Conservation (phyloP, 2,888 invertebrate species). For the Choristoneura rosaceana region DNA sequence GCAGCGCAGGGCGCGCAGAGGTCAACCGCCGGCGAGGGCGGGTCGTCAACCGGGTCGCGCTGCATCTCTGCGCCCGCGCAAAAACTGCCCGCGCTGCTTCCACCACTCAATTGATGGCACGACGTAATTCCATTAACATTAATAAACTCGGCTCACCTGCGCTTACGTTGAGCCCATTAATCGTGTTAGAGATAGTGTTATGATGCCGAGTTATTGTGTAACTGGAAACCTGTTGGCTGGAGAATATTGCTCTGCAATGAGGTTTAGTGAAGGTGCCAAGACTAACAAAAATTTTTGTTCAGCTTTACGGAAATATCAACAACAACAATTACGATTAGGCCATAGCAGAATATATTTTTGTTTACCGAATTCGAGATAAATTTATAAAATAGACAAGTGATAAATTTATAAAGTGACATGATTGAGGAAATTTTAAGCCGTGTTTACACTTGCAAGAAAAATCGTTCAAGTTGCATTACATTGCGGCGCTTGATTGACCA, state of each 20-base stretch:
- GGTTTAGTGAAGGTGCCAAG: neutral
- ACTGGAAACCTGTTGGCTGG: conserved; percentile 6
- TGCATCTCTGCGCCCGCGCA: conserved; percentile 59
- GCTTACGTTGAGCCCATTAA: conserved; percentile 39
- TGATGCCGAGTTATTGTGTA: conserved; percentile 33
- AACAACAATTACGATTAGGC: neutral
- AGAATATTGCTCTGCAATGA: neutral
- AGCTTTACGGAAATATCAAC: neutral
- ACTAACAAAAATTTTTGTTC: neutral
- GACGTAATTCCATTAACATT: conserved; percentile 52
- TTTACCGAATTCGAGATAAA: too few species aligned
- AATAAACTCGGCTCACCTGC: conserved; percentile 41
- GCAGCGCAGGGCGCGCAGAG: conserved; percentile 54
- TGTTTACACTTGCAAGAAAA: too few species aligned
- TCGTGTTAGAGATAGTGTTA: conserved; percentile 38
- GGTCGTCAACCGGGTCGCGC: conserved; percentile 69
- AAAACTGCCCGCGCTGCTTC: conserved; percentile 63
- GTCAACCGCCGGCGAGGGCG: conserved; percentile 75
- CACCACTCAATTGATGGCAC: conserved; percentile 59
- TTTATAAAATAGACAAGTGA: too few species aligned
- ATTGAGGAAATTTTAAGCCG: too few species aligned
- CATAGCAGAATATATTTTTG: too few species aligned
- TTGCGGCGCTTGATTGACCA: too few species aligned
- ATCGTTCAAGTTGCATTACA: too few species aligned
- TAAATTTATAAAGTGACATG: too few species aligned